Evolutionary conservation across 2,888 invertebrate genomes (phyloP), one percentile per base, ranked within the genome.

Genomic region (Athalia rosae): DNA sequence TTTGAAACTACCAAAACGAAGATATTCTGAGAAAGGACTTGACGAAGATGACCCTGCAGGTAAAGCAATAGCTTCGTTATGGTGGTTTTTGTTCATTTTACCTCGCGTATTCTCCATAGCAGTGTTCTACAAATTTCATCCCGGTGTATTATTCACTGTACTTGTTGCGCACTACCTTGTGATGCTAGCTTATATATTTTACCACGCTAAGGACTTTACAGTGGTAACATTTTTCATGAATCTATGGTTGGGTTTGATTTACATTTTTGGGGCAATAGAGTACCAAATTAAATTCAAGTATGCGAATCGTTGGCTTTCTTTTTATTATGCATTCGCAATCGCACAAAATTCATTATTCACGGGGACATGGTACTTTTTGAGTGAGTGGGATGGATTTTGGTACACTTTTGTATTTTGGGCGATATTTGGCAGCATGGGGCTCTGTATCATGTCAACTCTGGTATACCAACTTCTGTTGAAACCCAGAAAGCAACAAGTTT

Each of bases 251-350:
- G 94, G 94, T 11, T 93, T 95, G 82, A 92, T 96, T 80, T 96
- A 95, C 85, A 91, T 95, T 76, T 94, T 95, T 87, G 94, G 95
- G 84, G 91, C 95, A 63, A 93, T 96, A 85, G 96, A 96, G 90
- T 95, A 96, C 84, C 94, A 95, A 87, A 92, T 95, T 77, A 94
- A 94, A 88, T 96, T 96, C 87, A 94, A 93, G 81, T 93, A 94
- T 84, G 93, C 95, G 28, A 93, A 94, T 4, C 91, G 93, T 76
- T 94, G 95, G 92, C 93, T 95, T 83, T 90, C 92, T 80, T 92
- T 93, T 73, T 96, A 94, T 90, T 93, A 95, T 84, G 87, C 92
- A 74, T 90, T 95, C 64, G 93, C 94, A 64, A 92, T 94, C 79
- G 82, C 91, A 47, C 95, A 96, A 89, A 95, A 94, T 84, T 90